Conservation (phyloP, 1,140 invertebrate species). For the Leptinotarsa lineolata region DNA sequence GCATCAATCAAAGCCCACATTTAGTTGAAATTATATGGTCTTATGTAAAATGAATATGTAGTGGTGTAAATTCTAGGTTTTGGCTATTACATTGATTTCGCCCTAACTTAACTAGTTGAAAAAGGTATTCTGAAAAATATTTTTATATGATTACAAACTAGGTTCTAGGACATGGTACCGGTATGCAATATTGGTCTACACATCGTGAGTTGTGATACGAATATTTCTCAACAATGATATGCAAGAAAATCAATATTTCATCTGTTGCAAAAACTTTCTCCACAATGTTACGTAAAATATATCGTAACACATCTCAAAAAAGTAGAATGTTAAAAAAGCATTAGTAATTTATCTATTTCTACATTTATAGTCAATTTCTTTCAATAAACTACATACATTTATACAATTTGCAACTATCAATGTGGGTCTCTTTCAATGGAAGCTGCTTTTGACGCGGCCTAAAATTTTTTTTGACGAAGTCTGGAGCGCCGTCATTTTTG, state of each 20-base stretch:
- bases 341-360: slow-evolving; percentile 39
- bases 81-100: not conserved
- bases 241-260: not conserved
- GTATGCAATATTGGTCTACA: slow-evolving; percentile 40
- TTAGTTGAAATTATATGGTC: slow-evolving; percentile 23
- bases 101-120: slow-evolving; percentile 35
- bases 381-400: slow-evolving; percentile 38
- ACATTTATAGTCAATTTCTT: slow-evolving; percentile 33
- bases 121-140: slow-evolving; percentile 52
- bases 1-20: slow-evolving; percentile 46
- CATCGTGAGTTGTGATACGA: not conserved
- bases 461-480: slow-evolving; percentile 33
- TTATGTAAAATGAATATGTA: slow-evolving; percentile 30
- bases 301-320: slow-evolving; percentile 13
- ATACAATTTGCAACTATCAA: slow-evolving; percentile 41
- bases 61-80: slow-evolving; percentile 18
- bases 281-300: slow-evolving; percentile 6
- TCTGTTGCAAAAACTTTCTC: not conserved
- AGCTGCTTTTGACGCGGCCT: slow-evolving; percentile 39
- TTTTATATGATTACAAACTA: slow-evolving; percentile 39
- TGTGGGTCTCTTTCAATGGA: slow-evolving; percentile 45
- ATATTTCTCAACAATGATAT: not conserved
- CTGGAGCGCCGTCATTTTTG: slow-evolving; percentile 26
- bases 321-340: slow-evolving; percentile 44
- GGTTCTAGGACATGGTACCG: slow-evolving; percentile 49